A percentile compares a stretch with the other conserved stretches of the same genome.
Conservation (phyloP, 2,797 vertebrate genomes). For the Eleutherodactylus coqui region DNA sequence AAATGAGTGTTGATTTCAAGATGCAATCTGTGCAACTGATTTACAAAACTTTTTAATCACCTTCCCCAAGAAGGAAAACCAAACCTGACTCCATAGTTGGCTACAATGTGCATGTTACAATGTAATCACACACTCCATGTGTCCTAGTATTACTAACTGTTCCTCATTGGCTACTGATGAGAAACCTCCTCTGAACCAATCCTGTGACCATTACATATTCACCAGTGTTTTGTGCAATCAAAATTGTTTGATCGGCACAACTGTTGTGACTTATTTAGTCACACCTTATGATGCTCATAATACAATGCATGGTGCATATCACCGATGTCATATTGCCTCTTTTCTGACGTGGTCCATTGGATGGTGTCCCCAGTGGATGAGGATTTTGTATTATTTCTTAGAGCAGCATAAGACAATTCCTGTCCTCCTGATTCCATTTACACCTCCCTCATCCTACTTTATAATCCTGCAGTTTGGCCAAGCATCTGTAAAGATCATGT, state of each 20-base stretch:
- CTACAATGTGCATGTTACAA: too few relatives aligned
- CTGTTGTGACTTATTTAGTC: neutral
- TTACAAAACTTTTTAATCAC: neutral
- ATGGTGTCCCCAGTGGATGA: too few relatives aligned
- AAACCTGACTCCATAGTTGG: too few relatives aligned
- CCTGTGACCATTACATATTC: neutral
- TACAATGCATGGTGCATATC: neutral
- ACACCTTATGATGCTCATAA: neutral
- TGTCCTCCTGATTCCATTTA: too few relatives aligned
- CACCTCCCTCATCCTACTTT: neutral
- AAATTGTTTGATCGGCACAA: too few relatives aligned
- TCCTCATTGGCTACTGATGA: neutral
- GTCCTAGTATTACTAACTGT: neutral
- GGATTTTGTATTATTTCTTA: neutral
- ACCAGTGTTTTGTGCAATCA: too few relatives aligned
- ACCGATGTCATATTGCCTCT: neutral
- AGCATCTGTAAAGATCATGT: slow-evolving; percentile 74
- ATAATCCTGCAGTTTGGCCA: slow-evolving; percentile 63
- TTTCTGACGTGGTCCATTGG: neutral
- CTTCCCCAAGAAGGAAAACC: neutral
- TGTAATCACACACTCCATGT: too few relatives aligned
- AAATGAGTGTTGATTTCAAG: neutral
- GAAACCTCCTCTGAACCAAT: neutral
- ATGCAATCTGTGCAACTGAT: neutral
- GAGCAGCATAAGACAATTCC: neutral